Conservation (phyloP, 2,797 vertebrate genomes). For the Borostomias antarcticus region DNA sequence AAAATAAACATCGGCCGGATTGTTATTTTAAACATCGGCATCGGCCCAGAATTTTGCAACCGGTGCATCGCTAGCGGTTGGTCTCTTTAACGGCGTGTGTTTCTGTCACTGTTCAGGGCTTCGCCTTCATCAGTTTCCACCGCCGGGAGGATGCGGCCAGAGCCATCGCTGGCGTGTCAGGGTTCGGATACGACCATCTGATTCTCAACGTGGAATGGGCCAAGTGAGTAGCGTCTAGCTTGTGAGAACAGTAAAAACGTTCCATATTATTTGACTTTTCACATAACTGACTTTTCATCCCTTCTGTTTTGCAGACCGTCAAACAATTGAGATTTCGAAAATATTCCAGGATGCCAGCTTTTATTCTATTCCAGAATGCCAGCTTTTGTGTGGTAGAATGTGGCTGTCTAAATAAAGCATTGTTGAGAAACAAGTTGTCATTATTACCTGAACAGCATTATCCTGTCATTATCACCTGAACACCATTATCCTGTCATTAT, state of each 20-base stretch:
- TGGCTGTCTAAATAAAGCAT: slow-evolving; percentile 63
- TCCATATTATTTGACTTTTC: neutral
- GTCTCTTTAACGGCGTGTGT: too few species aligned
- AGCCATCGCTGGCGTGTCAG: slow-evolving; percentile 92
- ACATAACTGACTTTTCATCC: slow-evolving; percentile 6
- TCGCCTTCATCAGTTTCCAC: slow-evolving; percentile 97
- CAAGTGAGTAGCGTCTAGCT: slow-evolving; percentile 80
- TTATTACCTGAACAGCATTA: neutral
- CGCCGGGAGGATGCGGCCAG: slow-evolving; percentile 92
- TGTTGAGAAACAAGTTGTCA: slow-evolving; percentile 1
- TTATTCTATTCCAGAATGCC: slow-evolving; percentile 47
- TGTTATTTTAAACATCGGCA: too few species aligned
- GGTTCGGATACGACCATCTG: slow-evolving; percentile 95
- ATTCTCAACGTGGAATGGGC: slow-evolving; percentile 99
- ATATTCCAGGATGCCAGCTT: slow-evolving; percentile 52
- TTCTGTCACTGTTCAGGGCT: slow-evolving; percentile 78
- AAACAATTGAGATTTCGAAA: slow-evolving; percentile 74
- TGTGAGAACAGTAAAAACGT: neutral
- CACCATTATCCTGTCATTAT: too few species aligned
- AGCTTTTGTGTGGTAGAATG: slow-evolving; percentile 48
- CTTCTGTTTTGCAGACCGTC: slow-evolving; percentile 72
- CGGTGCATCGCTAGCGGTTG: too few species aligned
- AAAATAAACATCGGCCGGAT: too few species aligned
- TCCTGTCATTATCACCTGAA: too few species aligned
- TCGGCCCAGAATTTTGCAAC: too few species aligned